Percentiles rank a stretch among this genome's conserved stretches.
Conservation (phyloP, 2,888 invertebrate genomes). For the Cyclophora albipunctata region DNA sequence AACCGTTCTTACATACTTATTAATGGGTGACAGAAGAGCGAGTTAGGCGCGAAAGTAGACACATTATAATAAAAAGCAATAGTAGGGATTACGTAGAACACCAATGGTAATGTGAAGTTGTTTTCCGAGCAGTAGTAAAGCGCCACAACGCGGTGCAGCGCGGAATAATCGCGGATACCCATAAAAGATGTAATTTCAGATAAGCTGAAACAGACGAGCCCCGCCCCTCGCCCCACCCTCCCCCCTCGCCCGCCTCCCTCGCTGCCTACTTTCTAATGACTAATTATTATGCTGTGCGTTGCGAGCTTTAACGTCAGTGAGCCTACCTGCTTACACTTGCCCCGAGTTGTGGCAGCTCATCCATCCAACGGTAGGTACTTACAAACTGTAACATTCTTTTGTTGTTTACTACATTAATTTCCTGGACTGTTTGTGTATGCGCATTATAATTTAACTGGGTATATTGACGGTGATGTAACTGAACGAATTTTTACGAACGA, state of each 20-base stretch:
- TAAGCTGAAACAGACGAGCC: constrained; percentile 75
- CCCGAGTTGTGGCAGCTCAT: constrained; percentile 47
- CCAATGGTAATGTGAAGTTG: constrained; percentile 65
- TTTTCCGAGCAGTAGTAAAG: constrained; percentile 67
- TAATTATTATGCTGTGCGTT: constrained; percentile 76
- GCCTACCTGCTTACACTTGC: constrained; percentile 49
- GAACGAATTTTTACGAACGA: too few relatives aligned
- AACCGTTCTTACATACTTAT: constrained; percentile 27
- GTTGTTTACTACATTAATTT: constrained; percentile 6
- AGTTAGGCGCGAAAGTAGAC: constrained; percentile 51
- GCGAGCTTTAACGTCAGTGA: constrained; percentile 66
- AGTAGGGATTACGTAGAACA: constrained; percentile 70
- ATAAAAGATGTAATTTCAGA: constrained; percentile 77
- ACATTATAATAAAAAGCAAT: constrained; percentile 66
- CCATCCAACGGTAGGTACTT: constrained; percentile 30
- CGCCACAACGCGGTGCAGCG: constrained; percentile 72
- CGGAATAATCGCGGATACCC: constrained; percentile 75
- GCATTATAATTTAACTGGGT: too few relatives aligned
- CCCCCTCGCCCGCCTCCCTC: constrained; percentile 42
- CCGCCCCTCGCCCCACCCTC: constrained; percentile 50
- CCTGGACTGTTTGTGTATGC: constrained; percentile 1
- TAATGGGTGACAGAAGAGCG: constrained; percentile 38
- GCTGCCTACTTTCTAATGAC: constrained; percentile 75
- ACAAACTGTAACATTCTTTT: constrained; percentile 7
- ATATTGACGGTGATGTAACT: too few relatives aligned